Conservation (phyloP, 2,113 vertebrate genomes). For the Telmatochromis bifrenatus region DNA sequence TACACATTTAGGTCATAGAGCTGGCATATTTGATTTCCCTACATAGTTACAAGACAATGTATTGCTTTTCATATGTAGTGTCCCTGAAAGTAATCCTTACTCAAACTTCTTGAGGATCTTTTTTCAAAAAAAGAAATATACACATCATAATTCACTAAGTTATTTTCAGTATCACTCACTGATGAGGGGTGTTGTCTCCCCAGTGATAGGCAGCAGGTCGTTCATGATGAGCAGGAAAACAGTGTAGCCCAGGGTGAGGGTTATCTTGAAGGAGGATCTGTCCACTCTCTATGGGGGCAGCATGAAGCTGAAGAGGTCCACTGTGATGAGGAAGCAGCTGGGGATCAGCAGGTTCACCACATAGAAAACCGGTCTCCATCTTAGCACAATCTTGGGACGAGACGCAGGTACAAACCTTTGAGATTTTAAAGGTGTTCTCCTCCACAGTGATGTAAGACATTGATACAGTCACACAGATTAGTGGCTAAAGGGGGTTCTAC, state of each 20-base stretch:
- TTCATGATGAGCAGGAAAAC: slow-evolving; percentile 77
- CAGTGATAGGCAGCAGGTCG: slow-evolving; percentile 67
- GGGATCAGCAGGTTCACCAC: slow-evolving; percentile 74
- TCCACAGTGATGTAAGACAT: neutral
- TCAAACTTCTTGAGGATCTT: neutral
- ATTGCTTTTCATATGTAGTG: neutral
- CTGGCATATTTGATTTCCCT: neutral
- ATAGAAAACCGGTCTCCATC: slow-evolving; percentile 33
- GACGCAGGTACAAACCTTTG: neutral
- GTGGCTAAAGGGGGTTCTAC: neutral
- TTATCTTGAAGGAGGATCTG: slow-evolving; percentile 73
- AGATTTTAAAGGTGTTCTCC: neutral
- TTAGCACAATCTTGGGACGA: neutral
- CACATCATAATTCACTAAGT: neutral
- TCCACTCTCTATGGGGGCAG: slow-evolving; percentile 64
- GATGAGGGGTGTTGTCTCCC: slow-evolving; percentile 62
- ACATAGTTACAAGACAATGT: neutral
- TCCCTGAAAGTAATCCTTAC: neutral
- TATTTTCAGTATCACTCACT: slow-evolving; percentile 27
- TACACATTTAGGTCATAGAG: neutral
- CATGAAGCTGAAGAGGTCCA: slow-evolving; percentile 74
- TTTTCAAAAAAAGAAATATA: neutral
- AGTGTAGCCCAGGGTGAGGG: slow-evolving; percentile 74
- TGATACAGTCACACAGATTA: neutral
- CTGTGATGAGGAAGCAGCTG: slow-evolving; percentile 69